phyloP scores from a whole-genome alignment of 2,113 vertebrate species.

The Barnardius zonarius region DNA sequence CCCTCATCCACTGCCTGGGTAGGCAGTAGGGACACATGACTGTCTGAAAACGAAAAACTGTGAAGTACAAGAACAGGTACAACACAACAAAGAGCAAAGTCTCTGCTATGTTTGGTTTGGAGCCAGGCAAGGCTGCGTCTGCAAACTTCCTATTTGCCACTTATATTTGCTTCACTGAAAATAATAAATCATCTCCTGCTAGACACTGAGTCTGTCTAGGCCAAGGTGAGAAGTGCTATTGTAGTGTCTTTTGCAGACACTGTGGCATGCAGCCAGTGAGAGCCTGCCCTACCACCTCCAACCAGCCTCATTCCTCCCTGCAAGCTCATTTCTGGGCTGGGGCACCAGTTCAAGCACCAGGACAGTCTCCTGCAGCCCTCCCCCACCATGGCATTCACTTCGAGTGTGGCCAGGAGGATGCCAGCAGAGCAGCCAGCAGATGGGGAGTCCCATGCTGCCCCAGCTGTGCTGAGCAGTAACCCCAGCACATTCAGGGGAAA shows the following conservation, averaged over 20 bases:
- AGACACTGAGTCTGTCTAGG: not conserved
- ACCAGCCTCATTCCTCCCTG: not conserved
- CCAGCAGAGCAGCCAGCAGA: not conserved
- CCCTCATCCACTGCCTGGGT: not conserved
- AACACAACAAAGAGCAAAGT: not conserved
- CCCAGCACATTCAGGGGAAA: constrained; percentile 9
- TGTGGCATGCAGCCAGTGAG: rapidly evolving
- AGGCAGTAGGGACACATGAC: not conserved
- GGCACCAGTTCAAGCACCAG: not conserved
- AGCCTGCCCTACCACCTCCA: not conserved
- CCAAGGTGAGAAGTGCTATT: not conserved
- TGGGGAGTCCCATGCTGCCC: not conserved
- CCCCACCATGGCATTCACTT: rapidly evolving
- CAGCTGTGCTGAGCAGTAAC: not conserved
- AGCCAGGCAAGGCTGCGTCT: not conserved
- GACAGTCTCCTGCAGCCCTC: not conserved
- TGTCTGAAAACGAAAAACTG: not conserved
- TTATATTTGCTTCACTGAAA: not conserved
- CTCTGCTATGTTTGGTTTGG: not conserved
- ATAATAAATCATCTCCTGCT: not conserved
- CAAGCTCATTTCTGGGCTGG: not conserved
- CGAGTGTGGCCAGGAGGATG: not conserved
- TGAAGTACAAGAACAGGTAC: not conserved
- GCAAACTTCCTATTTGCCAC: not conserved
- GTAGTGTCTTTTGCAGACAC: not conserved